phyloP scores from a whole-genome alignment of 2,888 invertebrate genomes.

The Orchestes rusci region DNA sequence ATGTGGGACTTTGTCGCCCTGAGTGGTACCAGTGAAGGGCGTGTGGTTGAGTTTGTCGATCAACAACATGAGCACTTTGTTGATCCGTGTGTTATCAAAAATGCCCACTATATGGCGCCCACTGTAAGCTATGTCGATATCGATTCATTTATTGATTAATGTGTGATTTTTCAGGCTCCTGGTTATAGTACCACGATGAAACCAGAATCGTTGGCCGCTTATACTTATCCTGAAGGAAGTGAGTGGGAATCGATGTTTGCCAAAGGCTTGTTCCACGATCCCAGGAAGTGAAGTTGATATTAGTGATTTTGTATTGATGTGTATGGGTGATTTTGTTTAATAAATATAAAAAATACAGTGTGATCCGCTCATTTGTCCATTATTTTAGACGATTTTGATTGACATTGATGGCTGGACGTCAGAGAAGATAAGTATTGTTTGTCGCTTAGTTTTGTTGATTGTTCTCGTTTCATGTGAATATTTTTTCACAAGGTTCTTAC shows the following conservation, averaged over 20 bases:
- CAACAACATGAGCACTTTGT: constrained; percentile 87
- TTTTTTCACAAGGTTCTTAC: too few species aligned
- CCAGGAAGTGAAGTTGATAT: constrained; percentile 33
- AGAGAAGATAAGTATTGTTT: too few species aligned
- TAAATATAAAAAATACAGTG: too few species aligned
- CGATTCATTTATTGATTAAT: not conserved
- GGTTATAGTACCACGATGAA: constrained; percentile 81
- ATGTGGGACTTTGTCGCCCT: constrained; percentile 79
- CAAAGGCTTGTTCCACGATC: constrained; percentile 52
- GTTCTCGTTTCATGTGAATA: too few species aligned
- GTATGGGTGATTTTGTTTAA: too few species aligned
- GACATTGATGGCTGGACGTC: too few species aligned
- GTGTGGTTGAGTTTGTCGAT: constrained; percentile 80
- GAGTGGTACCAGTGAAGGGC: constrained; percentile 61
- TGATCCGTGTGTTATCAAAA: constrained; percentile 60
- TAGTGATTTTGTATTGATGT: too few species aligned
- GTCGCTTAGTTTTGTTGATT: too few species aligned
- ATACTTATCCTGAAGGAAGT: constrained; percentile 68
- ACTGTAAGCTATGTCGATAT: constrained; percentile 45
- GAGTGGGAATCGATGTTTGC: constrained; percentile 66
- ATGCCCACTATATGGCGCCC: constrained; percentile 71
- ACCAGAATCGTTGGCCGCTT: constrained; percentile 58
- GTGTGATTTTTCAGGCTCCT: constrained; percentile 51
- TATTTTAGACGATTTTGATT: too few species aligned
- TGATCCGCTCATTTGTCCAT: too few species aligned